Evolutionary conservation across 2,113 vertebrate species (phyloP).

Genomic region (Crypturellus undulatus): DNA sequence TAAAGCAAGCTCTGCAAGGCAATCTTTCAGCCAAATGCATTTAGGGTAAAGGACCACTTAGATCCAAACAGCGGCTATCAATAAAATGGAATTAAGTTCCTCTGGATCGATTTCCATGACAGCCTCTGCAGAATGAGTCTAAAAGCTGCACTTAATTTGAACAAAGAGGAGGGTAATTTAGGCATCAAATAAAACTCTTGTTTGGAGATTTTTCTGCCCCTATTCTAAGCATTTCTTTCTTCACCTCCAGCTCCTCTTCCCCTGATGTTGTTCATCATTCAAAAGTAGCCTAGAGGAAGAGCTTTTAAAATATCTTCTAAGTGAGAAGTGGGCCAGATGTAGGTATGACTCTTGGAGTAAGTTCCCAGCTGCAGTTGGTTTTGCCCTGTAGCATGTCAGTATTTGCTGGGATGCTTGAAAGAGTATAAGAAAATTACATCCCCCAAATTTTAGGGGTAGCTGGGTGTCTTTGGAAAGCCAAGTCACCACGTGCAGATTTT

Average conservation of each 20-base stretch:
- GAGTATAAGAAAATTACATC: background rate
- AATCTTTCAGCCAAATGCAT: background rate
- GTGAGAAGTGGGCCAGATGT: background rate
- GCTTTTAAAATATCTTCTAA: background rate
- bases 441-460: background rate
- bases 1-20: slow-evolving; percentile 32
- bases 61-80: background rate
- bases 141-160: background rate
- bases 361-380: background rate
- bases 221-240: background rate
- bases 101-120: background rate
- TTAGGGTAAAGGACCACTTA: background rate
- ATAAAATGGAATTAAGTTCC: background rate
- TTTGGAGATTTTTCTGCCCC: background rate
- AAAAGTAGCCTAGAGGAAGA: background rate
- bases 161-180: background rate
- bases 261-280: background rate
- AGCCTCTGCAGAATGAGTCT: background rate
- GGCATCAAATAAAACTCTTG: background rate
- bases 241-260: background rate
- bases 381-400: background rate
- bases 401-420: background rate
- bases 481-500: background rate
- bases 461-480: background rate
- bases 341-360: background rate